Percentiles rank a stretch among this genome's conserved stretches.
Conservation (phyloP, 2,888 invertebrate species). For the Tipula helvola region DNA sequence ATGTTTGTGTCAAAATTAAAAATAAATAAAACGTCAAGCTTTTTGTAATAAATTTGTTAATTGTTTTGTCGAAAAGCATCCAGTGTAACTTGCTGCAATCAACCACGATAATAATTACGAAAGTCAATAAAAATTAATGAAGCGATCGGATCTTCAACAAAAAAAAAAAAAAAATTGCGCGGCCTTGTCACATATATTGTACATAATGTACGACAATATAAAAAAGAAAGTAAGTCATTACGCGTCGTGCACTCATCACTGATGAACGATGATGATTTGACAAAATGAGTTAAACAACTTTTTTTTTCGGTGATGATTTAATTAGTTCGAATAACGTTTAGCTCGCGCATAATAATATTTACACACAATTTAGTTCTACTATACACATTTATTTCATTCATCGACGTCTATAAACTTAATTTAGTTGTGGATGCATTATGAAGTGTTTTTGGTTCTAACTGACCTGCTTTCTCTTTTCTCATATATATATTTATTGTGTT, state of each 20-base stretch:
- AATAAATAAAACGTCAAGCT: too few species aligned
- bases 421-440: neutral
- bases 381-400: neutral
- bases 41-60: too few species aligned
- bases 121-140: neutral
- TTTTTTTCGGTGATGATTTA: neutral
- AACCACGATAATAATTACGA: neutral
- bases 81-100: neutral
- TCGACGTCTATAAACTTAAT: neutral
- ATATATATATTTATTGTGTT: neutral
- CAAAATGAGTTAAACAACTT: neutral
- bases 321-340: neutral
- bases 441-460: neutral
- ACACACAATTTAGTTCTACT: neutral
- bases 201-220: neutral
- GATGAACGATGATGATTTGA: neutral
- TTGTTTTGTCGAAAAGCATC: neutral
- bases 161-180: neutral
- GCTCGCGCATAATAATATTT: neutral
- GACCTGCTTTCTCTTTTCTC: neutral
- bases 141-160: neutral
- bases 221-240: neutral
- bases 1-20: too few species aligned
- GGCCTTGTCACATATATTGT: neutral
- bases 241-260: neutral